These are phyloP conservation scores for Drosophila ustulata DNA, from an alignment of 2,888 invertebrate species.

Conservation along the genomic window DNA sequence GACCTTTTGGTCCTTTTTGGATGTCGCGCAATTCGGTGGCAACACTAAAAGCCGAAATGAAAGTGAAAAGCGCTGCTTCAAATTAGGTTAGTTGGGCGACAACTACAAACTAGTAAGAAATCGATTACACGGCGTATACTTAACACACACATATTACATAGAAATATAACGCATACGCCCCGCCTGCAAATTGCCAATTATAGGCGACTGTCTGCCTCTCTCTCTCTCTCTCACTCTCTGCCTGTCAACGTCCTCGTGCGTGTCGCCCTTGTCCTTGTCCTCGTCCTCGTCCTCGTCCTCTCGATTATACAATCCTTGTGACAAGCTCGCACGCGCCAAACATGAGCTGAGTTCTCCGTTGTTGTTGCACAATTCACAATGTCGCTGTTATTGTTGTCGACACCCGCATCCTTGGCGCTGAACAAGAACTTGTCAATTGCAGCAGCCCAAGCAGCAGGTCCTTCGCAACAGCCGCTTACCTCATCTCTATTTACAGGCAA, in stretches of 20 bases:
- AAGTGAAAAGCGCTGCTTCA: conserved; percentile 35
- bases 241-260: conserved; percentile 16
- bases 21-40: neutral
- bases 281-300: conserved; percentile 34
- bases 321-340: conserved; percentile 33
- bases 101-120: conserved; percentile 29
- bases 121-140: conserved; percentile 41
- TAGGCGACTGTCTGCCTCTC: neutral
- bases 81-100: conserved; percentile 62
- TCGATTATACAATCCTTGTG: conserved; percentile 58
- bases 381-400: conserved; percentile 43
- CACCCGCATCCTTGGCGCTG: conserved; percentile 63
- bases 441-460: conserved; percentile 30
- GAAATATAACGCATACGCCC: conserved; percentile 10
- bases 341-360: conserved; percentile 2
- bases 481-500: neutral
- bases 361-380: conserved; percentile 45
- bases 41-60: conserved; percentile 20
- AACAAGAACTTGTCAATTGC: conserved; percentile 70
- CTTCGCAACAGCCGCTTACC: conserved; percentile 8
- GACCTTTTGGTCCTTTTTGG: neutral
- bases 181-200: neutral
- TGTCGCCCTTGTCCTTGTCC: conserved; percentile 47
- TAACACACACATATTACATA: conserved; percentile 2
- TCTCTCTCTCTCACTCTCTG: neutral